Percentiles rank a stretch among this genome's conserved stretches.
phyloP scores from a whole-genome alignment of 1,140 invertebrate species.

The Eriocheir sinensis region DNA sequence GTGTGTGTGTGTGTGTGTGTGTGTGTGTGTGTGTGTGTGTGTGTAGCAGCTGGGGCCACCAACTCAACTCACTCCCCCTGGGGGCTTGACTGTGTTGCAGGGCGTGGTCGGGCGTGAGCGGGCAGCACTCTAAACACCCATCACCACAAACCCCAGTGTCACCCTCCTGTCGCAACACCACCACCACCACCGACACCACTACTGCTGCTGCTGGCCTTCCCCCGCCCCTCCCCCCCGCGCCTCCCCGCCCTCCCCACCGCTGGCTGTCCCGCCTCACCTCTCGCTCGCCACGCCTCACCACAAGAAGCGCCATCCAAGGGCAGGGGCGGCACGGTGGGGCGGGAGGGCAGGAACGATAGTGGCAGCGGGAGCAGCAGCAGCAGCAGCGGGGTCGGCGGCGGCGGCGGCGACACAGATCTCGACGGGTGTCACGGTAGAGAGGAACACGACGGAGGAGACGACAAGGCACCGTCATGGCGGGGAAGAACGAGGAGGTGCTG shows the following conservation, averaged over 20 bases:
- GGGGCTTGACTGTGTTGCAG: not conserved
- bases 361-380: not conserved
- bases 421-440: not conserved
- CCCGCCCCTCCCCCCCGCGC: not conserved
- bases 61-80: not conserved
- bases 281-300: not conserved
- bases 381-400: too few species aligned
- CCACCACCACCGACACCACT: not conserved
- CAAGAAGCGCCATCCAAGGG: not conserved
- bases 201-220: not conserved
- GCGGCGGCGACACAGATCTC: too few species aligned
- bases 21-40: not conserved
- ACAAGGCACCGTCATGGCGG: conserved; percentile 38
- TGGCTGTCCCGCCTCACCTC: not conserved
- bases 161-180: not conserved
- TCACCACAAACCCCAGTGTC: conserved; percentile 32
- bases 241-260: conserved; percentile 1
- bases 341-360: too few species aligned
- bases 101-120: conserved; percentile 33
- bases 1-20: not conserved
- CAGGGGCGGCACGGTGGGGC: not conserved
- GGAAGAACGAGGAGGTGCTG: conserved; percentile 76
- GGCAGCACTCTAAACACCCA: conserved; percentile 43
- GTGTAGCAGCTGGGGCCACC: not conserved
- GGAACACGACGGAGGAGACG: not conserved